phyloP scores from a whole-genome alignment of 2,113 vertebrate genomes.

The Ageneiosus marmoratus region DNA sequence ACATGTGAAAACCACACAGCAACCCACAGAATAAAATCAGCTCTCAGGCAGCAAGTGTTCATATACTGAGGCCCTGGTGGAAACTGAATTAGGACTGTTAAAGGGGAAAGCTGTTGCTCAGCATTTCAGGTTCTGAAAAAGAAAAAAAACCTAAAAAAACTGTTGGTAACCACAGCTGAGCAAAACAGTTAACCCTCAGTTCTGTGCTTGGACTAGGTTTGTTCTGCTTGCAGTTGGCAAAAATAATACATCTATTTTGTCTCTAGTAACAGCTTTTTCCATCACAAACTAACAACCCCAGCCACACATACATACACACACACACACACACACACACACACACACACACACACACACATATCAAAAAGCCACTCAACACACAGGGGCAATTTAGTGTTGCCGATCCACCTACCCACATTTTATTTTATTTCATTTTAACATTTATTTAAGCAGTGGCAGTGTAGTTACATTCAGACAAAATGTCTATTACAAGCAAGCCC shows the following conservation, averaged over 20 bases:
- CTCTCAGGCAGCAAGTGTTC: slow-evolving; percentile 14
- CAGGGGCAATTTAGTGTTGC: neutral
- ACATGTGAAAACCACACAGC: neutral
- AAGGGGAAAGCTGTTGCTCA: slow-evolving; percentile 2
- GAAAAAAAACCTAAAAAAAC: neutral
- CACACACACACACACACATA: neutral
- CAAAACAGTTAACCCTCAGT: neutral
- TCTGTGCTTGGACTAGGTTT: neutral
- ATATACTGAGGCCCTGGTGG: neutral
- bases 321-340: neutral
- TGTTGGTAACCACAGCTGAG: neutral
- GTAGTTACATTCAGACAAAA: neutral
- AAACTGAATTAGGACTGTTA: slow-evolving; percentile 14
- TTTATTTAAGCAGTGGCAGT: neutral
- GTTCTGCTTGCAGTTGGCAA: neutral
- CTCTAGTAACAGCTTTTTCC: slow-evolving; percentile 7
- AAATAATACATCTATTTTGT: neutral
- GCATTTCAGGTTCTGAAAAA: neutral
- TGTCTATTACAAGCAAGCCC: neutral
- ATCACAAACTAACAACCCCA: neutral
- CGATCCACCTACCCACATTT: neutral
- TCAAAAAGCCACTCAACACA: too few relatives aligned
- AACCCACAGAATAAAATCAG: neutral
- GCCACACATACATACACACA: neutral
- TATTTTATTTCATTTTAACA: neutral